Percentiles rank a stretch among this genome's conserved stretches.
Conservation (phyloP, 2,888 invertebrate genomes). For the Megastigmus dorsalis region DNA sequence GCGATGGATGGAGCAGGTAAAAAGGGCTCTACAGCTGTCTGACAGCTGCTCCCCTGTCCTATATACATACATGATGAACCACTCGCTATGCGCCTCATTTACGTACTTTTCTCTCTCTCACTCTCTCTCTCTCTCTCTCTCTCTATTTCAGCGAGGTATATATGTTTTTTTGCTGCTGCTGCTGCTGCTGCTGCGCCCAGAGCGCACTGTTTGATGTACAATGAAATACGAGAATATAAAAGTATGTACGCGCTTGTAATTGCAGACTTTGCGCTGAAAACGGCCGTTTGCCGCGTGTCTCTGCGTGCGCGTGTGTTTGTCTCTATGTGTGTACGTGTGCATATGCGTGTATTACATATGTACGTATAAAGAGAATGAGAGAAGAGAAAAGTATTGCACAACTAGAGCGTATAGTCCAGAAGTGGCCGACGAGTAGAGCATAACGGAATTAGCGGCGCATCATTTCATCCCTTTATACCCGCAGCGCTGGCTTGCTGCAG, state of each 20-base stretch:
- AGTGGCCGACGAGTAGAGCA: constrained; percentile 34
- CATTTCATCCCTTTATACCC: constrained; percentile 67
- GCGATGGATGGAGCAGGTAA: constrained; percentile 68
- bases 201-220: constrained; percentile 36
- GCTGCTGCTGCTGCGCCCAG: too few relatives aligned
- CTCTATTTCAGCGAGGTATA: neutral
- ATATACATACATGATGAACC: constrained; percentile 72
- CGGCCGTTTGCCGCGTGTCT: constrained; percentile 35
- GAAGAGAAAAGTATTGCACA: constrained; percentile 19
- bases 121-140: neutral
- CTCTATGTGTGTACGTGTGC: too few relatives aligned
- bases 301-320: neutral
- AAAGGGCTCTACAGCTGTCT: constrained; percentile 74
- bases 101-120: constrained; percentile 22
- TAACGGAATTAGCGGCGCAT: constrained; percentile 71
- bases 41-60: constrained; percentile 74
- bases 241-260: constrained; percentile 51
- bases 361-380: neutral
- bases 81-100: constrained; percentile 55
- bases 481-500: constrained; percentile 20
- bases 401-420: neutral
- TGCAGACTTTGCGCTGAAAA: constrained; percentile 33
- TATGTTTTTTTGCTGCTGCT: constrained; percentile 43
- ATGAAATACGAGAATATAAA: constrained; percentile 50
- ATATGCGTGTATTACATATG: too few relatives aligned